These are phyloP conservation scores for Agapornis roseicollis DNA, from an alignment of 2,113 vertebrate species.

Conservation along the genomic window DNA sequence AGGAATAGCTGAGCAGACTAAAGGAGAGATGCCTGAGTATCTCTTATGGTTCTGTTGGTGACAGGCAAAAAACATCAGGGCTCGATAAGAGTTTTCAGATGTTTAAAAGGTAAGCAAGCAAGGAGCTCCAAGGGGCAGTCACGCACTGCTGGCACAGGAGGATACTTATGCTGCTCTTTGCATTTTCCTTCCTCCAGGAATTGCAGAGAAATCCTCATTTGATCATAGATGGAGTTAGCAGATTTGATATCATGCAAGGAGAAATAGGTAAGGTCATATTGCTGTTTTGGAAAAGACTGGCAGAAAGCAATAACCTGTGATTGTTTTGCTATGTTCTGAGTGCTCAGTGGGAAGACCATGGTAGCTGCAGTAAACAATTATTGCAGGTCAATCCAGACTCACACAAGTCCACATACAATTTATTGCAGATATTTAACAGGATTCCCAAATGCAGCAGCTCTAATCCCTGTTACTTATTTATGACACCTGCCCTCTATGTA, in stretches of 20 bases:
- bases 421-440: neutral
- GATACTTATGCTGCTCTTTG: neutral
- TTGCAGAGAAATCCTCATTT: conserved; percentile 47
- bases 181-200: conserved; percentile 60
- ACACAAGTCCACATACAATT: neutral
- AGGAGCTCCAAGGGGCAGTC: neutral
- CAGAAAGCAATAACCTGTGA: neutral
- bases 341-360: neutral
- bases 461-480: neutral
- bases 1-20: neutral
- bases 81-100: neutral
- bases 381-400: neutral
- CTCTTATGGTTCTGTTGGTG: neutral
- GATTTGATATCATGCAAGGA: conserved; percentile 79
- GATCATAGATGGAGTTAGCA: conserved; percentile 68
- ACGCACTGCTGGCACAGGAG: neutral
- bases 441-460: neutral
- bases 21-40: neutral
- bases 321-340: neutral
- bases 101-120: neutral
- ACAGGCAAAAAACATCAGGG: neutral
- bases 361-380: neutral
- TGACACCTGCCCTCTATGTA: neutral
- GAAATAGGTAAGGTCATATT: conserved; percentile 59
- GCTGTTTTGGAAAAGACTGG: neutral